Evolutionary conservation across 2,888 invertebrate genomes (phyloP), one percentile per base, ranked within the genome.

Genomic region (Tipula unca): DNA sequence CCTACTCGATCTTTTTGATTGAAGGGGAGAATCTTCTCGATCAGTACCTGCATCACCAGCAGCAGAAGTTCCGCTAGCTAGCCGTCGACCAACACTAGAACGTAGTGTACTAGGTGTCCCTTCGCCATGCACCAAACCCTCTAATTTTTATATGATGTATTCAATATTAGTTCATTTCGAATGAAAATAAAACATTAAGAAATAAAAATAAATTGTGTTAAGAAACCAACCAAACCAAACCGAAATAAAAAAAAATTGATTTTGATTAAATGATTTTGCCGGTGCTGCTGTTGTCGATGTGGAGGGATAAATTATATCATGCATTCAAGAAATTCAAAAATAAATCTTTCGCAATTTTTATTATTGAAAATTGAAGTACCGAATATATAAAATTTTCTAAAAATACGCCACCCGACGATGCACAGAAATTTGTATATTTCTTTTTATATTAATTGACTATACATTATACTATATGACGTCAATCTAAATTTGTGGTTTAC

Each of bases 1-100:
- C 96, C 91, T 96, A 96, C 96, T 96, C 91, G 95, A 95, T 93
- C 95, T 92, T 92, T 95, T 95, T 89, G 94, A 94, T 92, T 95
- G 95, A 89, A 96, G 94, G 89, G 96, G 96, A 90, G 95, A 95
- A 91, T 95, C 94, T 93, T 96, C 96, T 89, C 95, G 94, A 90
- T 95, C 95, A 88, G 92, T 93, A 87, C 92, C 93, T 89, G 93
- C 92, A 89, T 91, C 92, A 89, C 92, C 92, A 89, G 92, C 91
- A 89, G 90, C 88, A 90, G 90, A 93, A 90, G 90, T 89, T 87
- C 88, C 86, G 86, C 87, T 89, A 90, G 91, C 88, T 90, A 91
- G 90, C 90, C 91, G 91, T 91, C 89, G 92, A 87, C 91, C 88
- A 87, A 88, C 54, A 85, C 54, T 85, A 32, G 85, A 48, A 54